phyloP scores from a whole-genome alignment of 2,888 invertebrate genomes.

The Leptopilina syphax region DNA sequence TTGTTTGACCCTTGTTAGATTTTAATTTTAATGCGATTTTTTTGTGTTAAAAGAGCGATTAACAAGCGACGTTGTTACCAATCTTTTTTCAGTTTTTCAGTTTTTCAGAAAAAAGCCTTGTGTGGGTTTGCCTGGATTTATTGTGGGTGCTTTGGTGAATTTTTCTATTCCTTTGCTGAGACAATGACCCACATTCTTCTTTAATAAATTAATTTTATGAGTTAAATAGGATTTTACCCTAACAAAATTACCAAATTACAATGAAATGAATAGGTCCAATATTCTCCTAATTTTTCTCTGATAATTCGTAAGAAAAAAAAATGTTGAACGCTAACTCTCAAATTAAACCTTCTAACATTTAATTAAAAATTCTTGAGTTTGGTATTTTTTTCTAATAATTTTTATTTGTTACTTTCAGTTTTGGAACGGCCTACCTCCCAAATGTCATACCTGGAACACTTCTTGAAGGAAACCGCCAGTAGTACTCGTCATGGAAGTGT shows the following conservation, averaged over 20 bases:
- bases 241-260: conserved; percentile 44
- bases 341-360: conserved; percentile 42
- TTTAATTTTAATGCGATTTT: conserved; percentile 34
- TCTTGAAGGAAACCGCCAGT: conserved; percentile 86
- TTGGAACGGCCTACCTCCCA: conserved; percentile 93
- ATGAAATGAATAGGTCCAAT: conserved; percentile 49
- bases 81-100: background rate
- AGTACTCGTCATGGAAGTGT: conserved; percentile 78
- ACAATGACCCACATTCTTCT: conserved; percentile 9
- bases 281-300: background rate
- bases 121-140: conserved; percentile 37
- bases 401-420: conserved; percentile 80
- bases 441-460: conserved; percentile 94
- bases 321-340: conserved; percentile 49
- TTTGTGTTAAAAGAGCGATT: conserved; percentile 33
- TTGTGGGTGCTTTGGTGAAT: conserved; percentile 39
- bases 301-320: background rate
- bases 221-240: conserved; percentile 25
- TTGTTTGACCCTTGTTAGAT: conserved; percentile 35
- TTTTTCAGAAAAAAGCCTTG: conserved; percentile 1
- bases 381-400: conserved; percentile 16
- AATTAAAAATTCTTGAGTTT: conserved; percentile 30
- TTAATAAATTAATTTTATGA: conserved; percentile 31
- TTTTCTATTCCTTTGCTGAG: conserved; percentile 30
- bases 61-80: conserved; percentile 16